Percentiles rank a stretch among this genome's conserved stretches.
Evolutionary conservation across 2,113 vertebrate genomes (phyloP).

Genomic region (Pleuronectes platessa): DNA sequence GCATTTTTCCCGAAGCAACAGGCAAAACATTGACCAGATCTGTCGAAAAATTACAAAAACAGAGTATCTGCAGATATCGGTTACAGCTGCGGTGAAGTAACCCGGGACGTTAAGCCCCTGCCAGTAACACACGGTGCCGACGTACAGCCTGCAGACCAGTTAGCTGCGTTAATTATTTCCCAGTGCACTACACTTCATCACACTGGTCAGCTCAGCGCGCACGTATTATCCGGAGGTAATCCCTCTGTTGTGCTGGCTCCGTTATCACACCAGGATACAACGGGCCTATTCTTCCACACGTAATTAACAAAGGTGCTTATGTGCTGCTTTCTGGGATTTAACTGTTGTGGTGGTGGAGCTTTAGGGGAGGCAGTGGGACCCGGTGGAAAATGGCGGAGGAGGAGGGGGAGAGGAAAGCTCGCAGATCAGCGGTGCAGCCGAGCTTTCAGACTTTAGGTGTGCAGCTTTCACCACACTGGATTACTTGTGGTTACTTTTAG

Average conservation of each 20-base stretch:
- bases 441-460: constrained; percentile 10
- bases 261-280: constrained; percentile 69
- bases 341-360: constrained; percentile 61
- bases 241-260: constrained; percentile 67
- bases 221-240: constrained; percentile 64
- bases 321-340: constrained; percentile 67
- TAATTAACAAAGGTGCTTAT: constrained; percentile 73
- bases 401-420: constrained; percentile 19
- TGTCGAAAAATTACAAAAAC: constrained; percentile 22
- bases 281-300: constrained; percentile 70
- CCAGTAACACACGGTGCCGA: constrained; percentile 36
- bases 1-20: constrained; percentile 42
- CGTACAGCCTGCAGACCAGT: constrained; percentile 36
- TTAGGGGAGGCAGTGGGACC: constrained; percentile 41
- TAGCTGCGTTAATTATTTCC: constrained; percentile 70
- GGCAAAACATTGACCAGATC: constrained; percentile 38
- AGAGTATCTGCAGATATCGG: constrained; percentile 18
- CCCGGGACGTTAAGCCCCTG: constrained; percentile 16
- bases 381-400: constrained; percentile 25
- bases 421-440: constrained; percentile 6
- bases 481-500: background rate
- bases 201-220: constrained; percentile 60
- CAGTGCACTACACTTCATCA: constrained; percentile 53
- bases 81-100: constrained; percentile 21
- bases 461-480: constrained; percentile 8